Percentiles rank a stretch among this genome's conserved stretches.
Evolutionary conservation across 2,888 invertebrate species (phyloP).

Genomic region (Lepeophtheirus nordmannii): DNA sequence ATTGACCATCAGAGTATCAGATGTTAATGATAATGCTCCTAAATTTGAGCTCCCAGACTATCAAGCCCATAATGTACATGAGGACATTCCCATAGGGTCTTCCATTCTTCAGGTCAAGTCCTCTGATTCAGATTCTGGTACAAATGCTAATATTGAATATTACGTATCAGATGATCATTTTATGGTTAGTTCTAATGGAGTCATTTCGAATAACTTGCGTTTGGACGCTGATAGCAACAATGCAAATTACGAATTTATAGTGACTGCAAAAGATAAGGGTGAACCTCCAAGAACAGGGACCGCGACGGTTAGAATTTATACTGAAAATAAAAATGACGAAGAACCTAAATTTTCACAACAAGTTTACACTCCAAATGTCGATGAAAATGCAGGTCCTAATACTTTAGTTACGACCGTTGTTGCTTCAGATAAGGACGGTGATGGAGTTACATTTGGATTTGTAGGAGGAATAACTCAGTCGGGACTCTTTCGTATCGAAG

Average conservation of each 20-base stretch:
- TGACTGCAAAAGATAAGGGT: conserved; percentile 36
- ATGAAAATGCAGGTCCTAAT: conserved; percentile 86
- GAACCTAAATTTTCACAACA: conserved; percentile 91
- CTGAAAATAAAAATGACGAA: conserved; percentile 96
- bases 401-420: conserved; percentile 90
- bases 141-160: conserved; percentile 87
- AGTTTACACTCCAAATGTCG: conserved; percentile 88
- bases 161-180: conserved; percentile 83
- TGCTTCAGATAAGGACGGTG: conserved; percentile 91
- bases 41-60: conserved; percentile 91
- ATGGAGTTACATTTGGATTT: conserved; percentile 74
- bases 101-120: conserved; percentile 82
- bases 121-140: conserved; percentile 83
- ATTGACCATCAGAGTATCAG: conserved; percentile 49
- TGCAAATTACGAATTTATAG: conserved; percentile 78
- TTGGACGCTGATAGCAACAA: conserved; percentile 91
- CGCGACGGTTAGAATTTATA: conserved; percentile 83
- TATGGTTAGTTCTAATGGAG: conserved; percentile 77
- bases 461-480: conserved; percentile 70
- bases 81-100: conserved; percentile 79
- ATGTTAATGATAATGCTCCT: conserved; percentile 93
- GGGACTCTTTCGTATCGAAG: conserved; percentile 85
- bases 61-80: conserved; percentile 87
- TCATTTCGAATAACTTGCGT: conserved; percentile 79
- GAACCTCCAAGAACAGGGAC: conserved; percentile 80